Evolutionary conservation across 2,888 invertebrate genomes (phyloP), one percentile per base, ranked within the genome.

Genomic region (Tricholauxania praeusta): DNA sequence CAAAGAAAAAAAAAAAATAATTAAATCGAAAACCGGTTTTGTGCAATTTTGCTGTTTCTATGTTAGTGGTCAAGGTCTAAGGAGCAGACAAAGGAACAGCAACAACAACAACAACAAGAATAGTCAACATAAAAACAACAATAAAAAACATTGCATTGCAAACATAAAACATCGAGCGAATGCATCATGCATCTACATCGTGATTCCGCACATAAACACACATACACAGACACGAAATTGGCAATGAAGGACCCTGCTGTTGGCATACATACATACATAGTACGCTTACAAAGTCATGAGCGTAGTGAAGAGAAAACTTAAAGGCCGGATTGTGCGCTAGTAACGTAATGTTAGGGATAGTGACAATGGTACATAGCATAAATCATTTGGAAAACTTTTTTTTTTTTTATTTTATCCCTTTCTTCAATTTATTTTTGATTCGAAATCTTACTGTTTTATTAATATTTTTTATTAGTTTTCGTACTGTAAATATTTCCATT

Each of bases 11-110:
- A 39, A 39, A 39, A 39, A 39, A 7, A 10, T 10, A 39, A 39
- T 39, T 75, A 75, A 76, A 64, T 28, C 62, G 5, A 22, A 39
- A 76, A 72, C 74, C 65, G 72, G 74, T 74, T 69, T 51, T 77
- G 72, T 74, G 72, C 70, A 65, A 63, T 73, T 72, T 74, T 72
- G 74, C 75, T 75, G 73, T 80, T 80, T 81, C 80, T 81, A 80
- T 85, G 86, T 85, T 85, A 85, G 85, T 86, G 85, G 85, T 85
- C 85, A 85, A 85, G 86, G 85, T 85, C 86, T 85, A 86, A 86
- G 84, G 85, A 84, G 82, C 84, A 84, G 81, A 78, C 72, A 55
- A 68, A 79, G 78, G 77, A 79, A 78, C 72, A 71, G 74, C 80
- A 79, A 78, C 80, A 80, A 81, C 76, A 81, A 78, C 79, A 81